Evolutionary conservation across 1,140 invertebrate species (phyloP).

Genomic region (Bombus superbus): DNA sequence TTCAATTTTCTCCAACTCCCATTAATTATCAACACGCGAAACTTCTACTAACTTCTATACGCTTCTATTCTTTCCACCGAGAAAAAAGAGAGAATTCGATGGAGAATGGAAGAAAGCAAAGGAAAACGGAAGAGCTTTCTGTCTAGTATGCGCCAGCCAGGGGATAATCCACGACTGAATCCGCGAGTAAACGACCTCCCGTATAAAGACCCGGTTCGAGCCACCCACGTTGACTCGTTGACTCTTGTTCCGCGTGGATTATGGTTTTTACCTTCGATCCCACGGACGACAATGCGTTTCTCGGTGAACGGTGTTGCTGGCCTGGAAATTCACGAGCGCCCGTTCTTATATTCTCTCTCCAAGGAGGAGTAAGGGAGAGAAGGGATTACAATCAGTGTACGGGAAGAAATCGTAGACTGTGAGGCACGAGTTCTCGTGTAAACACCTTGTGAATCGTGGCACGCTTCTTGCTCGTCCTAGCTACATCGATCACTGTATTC

Average conservation of each 20-base stretch:
- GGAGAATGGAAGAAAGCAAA: not conserved
- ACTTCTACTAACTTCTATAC: not conserved
- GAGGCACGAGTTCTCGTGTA: constrained; percentile 29
- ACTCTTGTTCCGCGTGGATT: constrained; percentile 54
- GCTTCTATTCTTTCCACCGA: not conserved
- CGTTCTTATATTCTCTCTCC: constrained; percentile 9
- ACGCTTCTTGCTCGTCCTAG: not conserved
- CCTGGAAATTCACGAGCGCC: constrained; percentile 38
- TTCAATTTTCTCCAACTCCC: not conserved
- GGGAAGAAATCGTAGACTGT: constrained; percentile 24
- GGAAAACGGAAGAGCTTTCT: constrained; percentile 2
- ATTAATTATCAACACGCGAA: not conserved
- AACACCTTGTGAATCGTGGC: constrained; percentile 12
- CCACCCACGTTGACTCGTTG: constrained; percentile 53
- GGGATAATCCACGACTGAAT: constrained; percentile 45
- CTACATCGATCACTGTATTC: constrained; percentile 10
- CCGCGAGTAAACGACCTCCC: constrained; percentile 48
- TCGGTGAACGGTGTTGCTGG: constrained; percentile 29
- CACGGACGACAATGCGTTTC: constrained; percentile 53
- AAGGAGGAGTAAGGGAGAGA: not conserved
- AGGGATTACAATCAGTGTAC: constrained; percentile 1
- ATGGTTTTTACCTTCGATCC: constrained; percentile 57
- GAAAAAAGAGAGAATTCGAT: not conserved
- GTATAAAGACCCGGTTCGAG: constrained; percentile 40
- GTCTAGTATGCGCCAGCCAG: constrained; percentile 17